Percentiles rank a stretch among this genome's conserved stretches.
These are phyloP conservation scores for Plagodis dolabraria DNA, from an alignment of 2,888 invertebrate species.

Conservation along the genomic window DNA sequence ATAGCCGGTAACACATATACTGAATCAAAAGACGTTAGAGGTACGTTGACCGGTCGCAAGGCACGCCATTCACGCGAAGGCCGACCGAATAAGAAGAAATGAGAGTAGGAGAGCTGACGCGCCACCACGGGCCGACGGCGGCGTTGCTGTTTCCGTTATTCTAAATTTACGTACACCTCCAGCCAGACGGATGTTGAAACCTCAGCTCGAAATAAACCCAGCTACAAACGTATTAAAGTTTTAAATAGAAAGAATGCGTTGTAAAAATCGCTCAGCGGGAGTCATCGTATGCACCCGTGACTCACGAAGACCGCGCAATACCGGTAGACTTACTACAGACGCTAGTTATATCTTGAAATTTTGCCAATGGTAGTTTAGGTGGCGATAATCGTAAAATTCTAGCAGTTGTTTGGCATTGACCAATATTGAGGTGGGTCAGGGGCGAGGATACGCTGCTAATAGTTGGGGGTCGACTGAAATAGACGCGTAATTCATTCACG, in stretches of 20 bases:
- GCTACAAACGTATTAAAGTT: constrained; percentile 46
- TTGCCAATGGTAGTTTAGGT: constrained; percentile 80
- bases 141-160: constrained; percentile 73
- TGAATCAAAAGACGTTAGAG: background rate
- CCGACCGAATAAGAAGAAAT: constrained; percentile 65
- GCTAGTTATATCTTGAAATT: constrained; percentile 75
- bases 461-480: constrained; percentile 43
- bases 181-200: constrained; percentile 34
- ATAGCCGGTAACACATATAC: no score
- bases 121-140: constrained; percentile 40
- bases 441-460: constrained; percentile 45
- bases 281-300: constrained; percentile 58
- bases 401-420: constrained; percentile 72
- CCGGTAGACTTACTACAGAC: constrained; percentile 82
- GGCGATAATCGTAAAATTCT: constrained; percentile 79
- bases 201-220: constrained; percentile 47
- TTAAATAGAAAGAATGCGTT: constrained; percentile 43
- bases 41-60: constrained; percentile 27
- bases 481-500: constrained; percentile 31
- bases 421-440: constrained; percentile 76
- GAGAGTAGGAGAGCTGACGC: constrained; percentile 32
- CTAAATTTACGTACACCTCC: constrained; percentile 63
- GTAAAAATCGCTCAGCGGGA: constrained; percentile 58
- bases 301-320: constrained; percentile 57
- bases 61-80: constrained; percentile 79